Base-by-base conservation (phyloP, 2,113 vertebrate genomes). In the Rhodinocichla rosea region DNA sequence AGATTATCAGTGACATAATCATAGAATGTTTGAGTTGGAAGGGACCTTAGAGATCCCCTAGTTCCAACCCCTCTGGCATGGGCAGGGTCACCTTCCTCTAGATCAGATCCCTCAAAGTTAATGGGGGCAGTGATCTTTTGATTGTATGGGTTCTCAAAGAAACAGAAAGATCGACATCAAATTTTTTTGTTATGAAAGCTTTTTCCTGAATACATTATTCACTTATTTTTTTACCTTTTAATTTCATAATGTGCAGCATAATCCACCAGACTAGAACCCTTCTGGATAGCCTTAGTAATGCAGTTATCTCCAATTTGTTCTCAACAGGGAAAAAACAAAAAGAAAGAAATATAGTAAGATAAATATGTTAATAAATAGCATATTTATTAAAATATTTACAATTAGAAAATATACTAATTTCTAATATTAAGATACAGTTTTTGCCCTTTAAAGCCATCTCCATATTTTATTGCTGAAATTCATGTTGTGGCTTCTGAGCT, bases 241-340 rank as follows among this genome's bases (percentile, higher is more conserved):
- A 83, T 59, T 26, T 94, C 89, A 49, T 93, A 57, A 21, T 30
- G 39, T 18, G 89, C 26, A 82, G 97, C 94, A 22, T 86, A 75
- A 28, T 98, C 95, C 27, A 98, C 89, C 71, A 97, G 89, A 59
- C 86, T 67, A 74, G 91, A 92, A 73, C 94, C 96, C 75, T 98
- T 97, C 82, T 97, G 91, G 80, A 97, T 91, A 76, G 95, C n/a
- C 65, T 96, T 93, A 37, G 89, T 85, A 49, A 98, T 65, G 15
- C 96, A 94, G 56, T 97, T 80, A 35, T 98, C 96, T 92, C 93
- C 86, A 37, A 57, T 90, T 91, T 71, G 57, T 87, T 82, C 96
- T 97, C 10, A 63, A 80, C 78, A 62, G 67, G 39, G 32, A 15
- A 40, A n/a, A 65, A 70, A 33, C 7, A 55, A 20, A 20, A 55